phyloP scores from a whole-genome alignment of 1,140 invertebrate species.

The Drosophila guanche region DNA sequence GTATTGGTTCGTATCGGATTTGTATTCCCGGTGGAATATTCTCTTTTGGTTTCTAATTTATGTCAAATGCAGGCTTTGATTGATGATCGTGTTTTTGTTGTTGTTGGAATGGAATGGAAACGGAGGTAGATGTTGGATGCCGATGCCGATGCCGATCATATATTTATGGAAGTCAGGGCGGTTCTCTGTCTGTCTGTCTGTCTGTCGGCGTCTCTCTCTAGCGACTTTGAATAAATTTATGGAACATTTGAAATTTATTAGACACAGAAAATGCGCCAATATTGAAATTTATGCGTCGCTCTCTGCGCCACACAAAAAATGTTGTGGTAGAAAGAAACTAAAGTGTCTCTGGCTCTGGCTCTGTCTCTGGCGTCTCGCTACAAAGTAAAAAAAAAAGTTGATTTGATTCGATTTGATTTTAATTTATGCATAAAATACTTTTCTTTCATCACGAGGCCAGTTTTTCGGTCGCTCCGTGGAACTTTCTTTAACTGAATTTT shows the following conservation, averaged over 20 bases:
- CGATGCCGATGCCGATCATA: constrained; percentile 25
- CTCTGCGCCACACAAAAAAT: constrained; percentile 27
- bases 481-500: constrained; percentile 82
- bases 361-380: constrained; percentile 22
- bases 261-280: constrained; percentile 76
- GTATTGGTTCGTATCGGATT: background rate
- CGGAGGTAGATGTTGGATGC: constrained; percentile 11
- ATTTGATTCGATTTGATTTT: constrained; percentile 81
- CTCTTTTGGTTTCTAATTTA: constrained; percentile 79
- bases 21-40: constrained; percentile 49
- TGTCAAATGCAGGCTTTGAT: constrained; percentile 77
- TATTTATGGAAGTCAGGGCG: constrained; percentile 70
- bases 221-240: constrained; percentile 76
- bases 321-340: constrained; percentile 46
- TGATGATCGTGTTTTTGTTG: constrained; percentile 66
- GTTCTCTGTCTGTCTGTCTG: constrained; percentile 31
- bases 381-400: constrained; percentile 41
- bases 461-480: constrained; percentile 42
- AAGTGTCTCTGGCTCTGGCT: constrained; percentile 9
- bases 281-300: constrained; percentile 76
- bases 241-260: constrained; percentile 71
- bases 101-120: constrained; percentile 1
- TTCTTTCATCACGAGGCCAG: constrained; percentile 75
- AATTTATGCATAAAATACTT: constrained; percentile 81
- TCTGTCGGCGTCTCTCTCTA: constrained; percentile 4